Percentiles rank a stretch among this genome's conserved stretches.
phyloP scores from a whole-genome alignment of 2,797 vertebrate genomes.

The Pangasius sanitwongsei region DNA sequence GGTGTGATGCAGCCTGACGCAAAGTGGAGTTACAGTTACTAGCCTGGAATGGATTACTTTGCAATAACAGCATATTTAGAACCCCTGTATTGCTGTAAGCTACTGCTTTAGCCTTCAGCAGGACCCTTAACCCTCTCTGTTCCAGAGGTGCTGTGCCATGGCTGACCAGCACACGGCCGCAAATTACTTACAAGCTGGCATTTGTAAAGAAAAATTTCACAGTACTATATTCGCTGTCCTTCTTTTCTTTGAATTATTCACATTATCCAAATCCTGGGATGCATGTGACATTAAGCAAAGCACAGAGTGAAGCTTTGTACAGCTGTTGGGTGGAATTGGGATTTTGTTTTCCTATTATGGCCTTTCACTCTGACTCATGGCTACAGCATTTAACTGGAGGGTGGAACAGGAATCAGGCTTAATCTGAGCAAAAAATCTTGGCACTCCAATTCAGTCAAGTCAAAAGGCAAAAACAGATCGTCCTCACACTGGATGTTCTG shows the following conservation, averaged over 20 bases:
- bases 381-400: constrained; percentile 42
- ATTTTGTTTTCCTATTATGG: constrained; percentile 38
- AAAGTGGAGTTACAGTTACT: background rate
- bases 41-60: background rate
- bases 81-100: background rate
- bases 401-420: constrained; percentile 60
- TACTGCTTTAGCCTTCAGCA: background rate
- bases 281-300: background rate
- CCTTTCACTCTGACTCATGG: constrained; percentile 37
- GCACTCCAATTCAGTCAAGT: constrained; percentile 53
- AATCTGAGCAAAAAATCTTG: constrained; percentile 52
- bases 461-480: constrained; percentile 41
- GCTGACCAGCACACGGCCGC: background rate
- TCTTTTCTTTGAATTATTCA: background rate
- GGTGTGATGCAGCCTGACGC: background rate
- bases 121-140: background rate
- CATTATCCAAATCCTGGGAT: background rate
- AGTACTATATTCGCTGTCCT: background rate
- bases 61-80: background rate
- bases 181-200: background rate
- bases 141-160: background rate
- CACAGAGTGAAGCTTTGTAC: constrained; percentile 25
- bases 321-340: constrained; percentile 40
- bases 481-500: constrained; percentile 34
- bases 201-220: background rate